phyloP scores from a whole-genome alignment of 2,113 vertebrate genomes.

The Scartelaos histophorus region DNA sequence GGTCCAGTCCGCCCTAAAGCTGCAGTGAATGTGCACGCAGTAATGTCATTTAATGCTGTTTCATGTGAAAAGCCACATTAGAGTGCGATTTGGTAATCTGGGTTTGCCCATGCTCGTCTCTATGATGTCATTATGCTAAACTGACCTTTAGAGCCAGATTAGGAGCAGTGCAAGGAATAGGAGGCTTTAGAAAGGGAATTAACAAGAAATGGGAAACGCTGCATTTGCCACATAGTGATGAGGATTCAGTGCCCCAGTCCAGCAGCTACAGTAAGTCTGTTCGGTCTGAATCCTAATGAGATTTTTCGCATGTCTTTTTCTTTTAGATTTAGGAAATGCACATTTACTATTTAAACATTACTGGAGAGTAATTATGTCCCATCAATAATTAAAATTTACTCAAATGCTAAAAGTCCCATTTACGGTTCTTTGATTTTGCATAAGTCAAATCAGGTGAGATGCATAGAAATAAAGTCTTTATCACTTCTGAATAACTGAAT shows the following conservation, averaged over 20 bases:
- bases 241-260: conserved; percentile 62
- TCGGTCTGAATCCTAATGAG: conserved; percentile 57
- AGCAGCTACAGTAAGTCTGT: conserved; percentile 43
- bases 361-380: background rate
- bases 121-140: conserved; percentile 82
- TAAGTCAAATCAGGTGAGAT: no score
- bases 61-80: conserved; percentile 76
- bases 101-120: conserved; percentile 68
- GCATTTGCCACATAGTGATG: conserved; percentile 70
- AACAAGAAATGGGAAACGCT: conserved; percentile 69
- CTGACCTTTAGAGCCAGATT: conserved; percentile 81
- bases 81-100: conserved; percentile 76
- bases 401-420: no score
- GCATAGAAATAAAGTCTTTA: background rate
- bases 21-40: conserved; percentile 65
- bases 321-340: conserved; percentile 19
- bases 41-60: conserved; percentile 75
- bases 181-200: conserved; percentile 67
- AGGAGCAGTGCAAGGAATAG: conserved; percentile 59
- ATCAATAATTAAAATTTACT: background rate
- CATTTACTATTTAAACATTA: background rate
- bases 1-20: conserved; percentile 68
- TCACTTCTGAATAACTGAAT: background rate
- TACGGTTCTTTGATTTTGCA: no score
- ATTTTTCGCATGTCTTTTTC: conserved; percentile 52